Base-by-base conservation (phyloP, 2,888 invertebrate genomes). In the Vesta saturnalis region DNA sequence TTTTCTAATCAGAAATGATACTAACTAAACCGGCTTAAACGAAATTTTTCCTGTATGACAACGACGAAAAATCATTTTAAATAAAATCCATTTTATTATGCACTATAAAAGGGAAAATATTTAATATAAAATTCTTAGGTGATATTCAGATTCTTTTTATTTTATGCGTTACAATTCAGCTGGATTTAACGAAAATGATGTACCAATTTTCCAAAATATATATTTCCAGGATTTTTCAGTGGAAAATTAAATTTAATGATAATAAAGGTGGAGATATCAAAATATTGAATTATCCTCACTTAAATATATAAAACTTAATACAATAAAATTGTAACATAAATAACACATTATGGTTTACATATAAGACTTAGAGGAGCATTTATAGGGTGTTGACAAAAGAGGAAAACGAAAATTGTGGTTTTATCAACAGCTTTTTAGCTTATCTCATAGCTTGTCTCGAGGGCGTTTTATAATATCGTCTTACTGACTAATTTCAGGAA, bases 351-450 rank as follows among this genome's bases (percentile, higher is more conserved):
- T 39, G n/a, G 39, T 12, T 8, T 10, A 39, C n/a, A 14, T 18
- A 49, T 49, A 49, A 49, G 47, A n/a, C 8, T 49, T 49, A 8
- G 15, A 49, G 15, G 18, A 16, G 47, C 47, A 49, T 49, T 49
- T 49, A 18, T 15, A 15, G 18, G 15, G 18, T 49, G 47, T 49
- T 15, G 47, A 49, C 47, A 49, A 49, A 49, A 39, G 39, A n/a
- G 47, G 15, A 49, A 49, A 49, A 49, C 16, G 18, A 18, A 49
- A 49, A 49, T 49, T 49, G 47, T 15, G 47, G 47, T 49, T 49
- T 49, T 49, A 49, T 49, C 47, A 49, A 49, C 47, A 49, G 15
- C 6, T 15, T 49, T 49, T 49, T 49, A 49, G 47, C 47, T 49
- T 49, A 49, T 49, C 47, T 49, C 15, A 49, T 18, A 49, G 8